Evolutionary conservation across 2,113 vertebrate genomes (phyloP).

Genomic region (Dipodomys stephensi): DNA sequence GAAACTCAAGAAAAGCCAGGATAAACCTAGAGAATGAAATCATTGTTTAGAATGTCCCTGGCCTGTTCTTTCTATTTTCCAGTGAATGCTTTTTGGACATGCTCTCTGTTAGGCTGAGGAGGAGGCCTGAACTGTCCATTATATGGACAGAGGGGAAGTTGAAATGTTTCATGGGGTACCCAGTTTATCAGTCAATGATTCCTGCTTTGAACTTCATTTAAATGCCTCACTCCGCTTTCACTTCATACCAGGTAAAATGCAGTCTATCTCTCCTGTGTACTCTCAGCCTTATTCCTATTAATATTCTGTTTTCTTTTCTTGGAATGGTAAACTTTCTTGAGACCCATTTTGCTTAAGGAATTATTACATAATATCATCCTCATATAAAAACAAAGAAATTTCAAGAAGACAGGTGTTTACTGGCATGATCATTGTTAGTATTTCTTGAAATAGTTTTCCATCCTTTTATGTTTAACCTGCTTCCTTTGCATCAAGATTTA

Average conservation of each 20-base stretch:
- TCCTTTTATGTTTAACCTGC: not conserved
- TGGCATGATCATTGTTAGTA: not conserved
- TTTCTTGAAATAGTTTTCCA: not conserved
- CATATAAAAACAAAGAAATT: not conserved
- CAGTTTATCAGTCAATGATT: not conserved
- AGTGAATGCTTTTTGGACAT: conserved; percentile 63
- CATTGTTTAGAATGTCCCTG: conserved; percentile 79
- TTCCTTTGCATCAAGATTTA: not conserved
- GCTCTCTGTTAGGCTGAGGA: conserved; percentile 56
- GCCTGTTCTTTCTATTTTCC: conserved; percentile 65
- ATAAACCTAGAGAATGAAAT: conserved; percentile 78
- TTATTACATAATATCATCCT: not conserved
- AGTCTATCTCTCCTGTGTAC: not conserved
- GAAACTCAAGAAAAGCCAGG: conserved; percentile 75
- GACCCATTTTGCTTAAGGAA: not conserved
- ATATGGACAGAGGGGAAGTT: conserved; percentile 10
- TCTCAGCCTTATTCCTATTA: not conserved
- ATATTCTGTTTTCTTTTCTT: not conserved
- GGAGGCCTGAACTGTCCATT: conserved; percentile 27
- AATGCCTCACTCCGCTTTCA: not conserved
- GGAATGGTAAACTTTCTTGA: not conserved
- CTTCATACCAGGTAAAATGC: not conserved
- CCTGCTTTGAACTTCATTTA: conserved; percentile 15
- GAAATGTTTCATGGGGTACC: not conserved
- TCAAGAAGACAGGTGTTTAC: not conserved